Evolutionary conservation across 2,888 invertebrate species (phyloP), one percentile per base, ranked within the genome.

Genomic region (Nephrotoma appendiculata): DNA sequence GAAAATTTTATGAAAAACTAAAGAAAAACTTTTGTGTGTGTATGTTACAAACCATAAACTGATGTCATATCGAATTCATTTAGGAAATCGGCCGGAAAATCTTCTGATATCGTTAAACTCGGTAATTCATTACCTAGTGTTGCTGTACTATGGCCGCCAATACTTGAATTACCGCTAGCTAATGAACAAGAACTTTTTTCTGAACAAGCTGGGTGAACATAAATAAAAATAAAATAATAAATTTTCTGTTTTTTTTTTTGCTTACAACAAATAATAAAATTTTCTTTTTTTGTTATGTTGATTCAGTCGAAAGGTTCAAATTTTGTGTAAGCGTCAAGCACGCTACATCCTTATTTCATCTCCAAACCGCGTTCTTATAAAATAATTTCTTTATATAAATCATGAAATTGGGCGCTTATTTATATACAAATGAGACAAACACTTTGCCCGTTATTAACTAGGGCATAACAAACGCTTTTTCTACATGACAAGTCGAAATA

Each of bases 41-140:
- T 71, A 71, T 71, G 31, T 71, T 71, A 71, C 71, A 71, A 71
- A 91, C 91, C 91, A 91, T 91, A 91, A 89, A 90, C 89, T 88
- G 90, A 89, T 88, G 91, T 89, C 88, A 90, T 89, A 88, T 91
- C 91, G 88, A 91, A 91, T 87, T 92, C 92, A 88, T 91, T 90
- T 88, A 90, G 89, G 87, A 91, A 90, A 88, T 92, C 91, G 89
- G 90, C 90, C 87, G 91, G 91, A 88, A 92, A 89, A 90, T 92
- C 92, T 89, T 91, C 92, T 86, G 91, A 92, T 87, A 91, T 90
- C 87, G 90, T 90, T 88, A 92, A 89, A 91, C 93, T 91, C 89
- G 93, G 92, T 91, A 91, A 93, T 88, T 90, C 93, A 90, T 91
- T 90, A 86, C 90, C 90, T 88, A 90, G 89, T 85, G 90, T 90